phyloP scores from a whole-genome alignment of 2,888 invertebrate species.

The Cryptosula pallasiana region DNA sequence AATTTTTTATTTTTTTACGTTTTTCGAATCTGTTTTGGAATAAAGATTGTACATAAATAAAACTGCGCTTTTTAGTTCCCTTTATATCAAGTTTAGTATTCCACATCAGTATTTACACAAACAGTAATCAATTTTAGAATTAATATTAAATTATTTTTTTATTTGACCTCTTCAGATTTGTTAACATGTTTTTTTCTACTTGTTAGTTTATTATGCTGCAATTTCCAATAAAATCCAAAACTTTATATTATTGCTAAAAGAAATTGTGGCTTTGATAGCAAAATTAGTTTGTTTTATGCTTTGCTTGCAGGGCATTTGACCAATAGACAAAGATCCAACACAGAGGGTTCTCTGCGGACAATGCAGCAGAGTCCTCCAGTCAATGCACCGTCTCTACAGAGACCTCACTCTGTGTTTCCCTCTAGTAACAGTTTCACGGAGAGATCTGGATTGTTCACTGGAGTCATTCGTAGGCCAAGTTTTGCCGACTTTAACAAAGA shows the following conservation, averaged over 20 bases:
- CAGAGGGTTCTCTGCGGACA: constrained; percentile 1
- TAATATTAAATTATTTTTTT: background rate
- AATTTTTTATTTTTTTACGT: too few species aligned
- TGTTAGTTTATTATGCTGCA: background rate
- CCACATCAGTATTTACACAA: too few species aligned
- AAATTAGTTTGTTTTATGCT: background rate
- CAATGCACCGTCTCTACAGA: background rate
- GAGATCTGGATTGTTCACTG: background rate
- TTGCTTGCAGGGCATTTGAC: background rate
- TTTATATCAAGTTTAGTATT: too few species aligned
- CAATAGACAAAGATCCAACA: constrained; percentile 13
- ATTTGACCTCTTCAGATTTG: background rate
- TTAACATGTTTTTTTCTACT: background rate
- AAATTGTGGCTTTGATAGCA: background rate
- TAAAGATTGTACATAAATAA: too few species aligned
- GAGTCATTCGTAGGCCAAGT: background rate
- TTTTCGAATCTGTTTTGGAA: too few species aligned
- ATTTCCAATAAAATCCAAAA: background rate
- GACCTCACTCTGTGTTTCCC: background rate
- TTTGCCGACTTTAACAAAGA: constrained; percentile 12
- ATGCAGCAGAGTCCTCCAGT: background rate
- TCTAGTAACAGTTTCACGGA: constrained; percentile 6
- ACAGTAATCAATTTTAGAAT: background rate
- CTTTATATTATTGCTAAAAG: background rate
- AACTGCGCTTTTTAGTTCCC: too few species aligned